Percentiles rank a stretch among this genome's conserved stretches.
These are phyloP conservation scores for Aphelenchoides besseyi DNA, from an alignment of 1,140 invertebrate species.

Conservation along the genomic window DNA sequence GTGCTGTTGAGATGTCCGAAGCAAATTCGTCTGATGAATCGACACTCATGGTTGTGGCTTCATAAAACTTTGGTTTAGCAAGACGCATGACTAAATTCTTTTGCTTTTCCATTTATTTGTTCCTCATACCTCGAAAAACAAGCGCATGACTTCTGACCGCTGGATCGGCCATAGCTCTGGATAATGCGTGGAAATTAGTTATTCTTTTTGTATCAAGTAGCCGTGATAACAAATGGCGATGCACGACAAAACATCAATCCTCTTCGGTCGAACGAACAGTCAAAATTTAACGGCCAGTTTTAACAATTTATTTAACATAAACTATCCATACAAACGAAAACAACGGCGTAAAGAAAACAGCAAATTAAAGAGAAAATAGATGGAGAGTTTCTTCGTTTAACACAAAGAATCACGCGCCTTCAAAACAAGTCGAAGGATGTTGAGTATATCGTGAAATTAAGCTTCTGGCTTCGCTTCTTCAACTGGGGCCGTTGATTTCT, in stretches of 20 bases:
- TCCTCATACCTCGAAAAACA: background rate
- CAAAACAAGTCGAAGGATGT: background rate
- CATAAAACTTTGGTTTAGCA: conserved; percentile 78
- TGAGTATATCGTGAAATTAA: background rate
- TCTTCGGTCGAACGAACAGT: background rate
- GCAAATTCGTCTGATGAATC: conserved; percentile 80
- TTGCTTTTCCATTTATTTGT: background rate
- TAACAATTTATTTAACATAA: conserved; percentile 2
- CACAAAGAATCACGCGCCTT: background rate
- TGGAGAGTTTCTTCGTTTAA: too few relatives aligned
- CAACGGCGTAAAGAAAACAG: too few relatives aligned
- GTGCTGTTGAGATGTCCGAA: conserved; percentile 73
- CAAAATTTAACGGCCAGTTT: background rate
- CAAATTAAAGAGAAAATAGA: background rate
- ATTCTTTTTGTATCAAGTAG: background rate
- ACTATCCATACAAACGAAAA: conserved; percentile 1
- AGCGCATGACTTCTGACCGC: background rate
- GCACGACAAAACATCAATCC: background rate
- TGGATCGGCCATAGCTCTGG: conserved; percentile 14
- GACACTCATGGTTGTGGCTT: conserved; percentile 74
- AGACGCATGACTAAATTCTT: conserved; percentile 79
- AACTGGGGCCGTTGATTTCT: background rate
- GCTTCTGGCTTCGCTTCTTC: background rate
- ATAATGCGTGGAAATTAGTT: too few relatives aligned
- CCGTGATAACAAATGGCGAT: background rate